Evolutionary conservation across 1,140 invertebrate genomes (phyloP).

Genomic region (Coenobita brevimanus): DNA sequence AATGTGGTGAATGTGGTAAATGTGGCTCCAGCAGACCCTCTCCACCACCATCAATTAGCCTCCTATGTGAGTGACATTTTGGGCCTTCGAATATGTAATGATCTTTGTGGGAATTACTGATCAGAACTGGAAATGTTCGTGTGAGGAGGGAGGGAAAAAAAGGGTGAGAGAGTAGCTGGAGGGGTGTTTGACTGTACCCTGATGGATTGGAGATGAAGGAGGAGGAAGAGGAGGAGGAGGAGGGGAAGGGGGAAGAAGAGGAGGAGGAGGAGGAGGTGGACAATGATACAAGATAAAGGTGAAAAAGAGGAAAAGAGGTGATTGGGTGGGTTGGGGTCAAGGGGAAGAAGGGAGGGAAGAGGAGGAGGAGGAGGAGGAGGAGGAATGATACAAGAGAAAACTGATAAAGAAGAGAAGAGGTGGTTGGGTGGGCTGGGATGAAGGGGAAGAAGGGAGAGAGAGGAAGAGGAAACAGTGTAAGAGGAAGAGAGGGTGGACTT

Average conservation of each 20-base stretch:
- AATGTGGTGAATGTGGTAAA: no score
- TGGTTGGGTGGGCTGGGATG: not conserved
- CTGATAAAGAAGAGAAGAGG: no score
- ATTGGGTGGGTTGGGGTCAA: not conserved
- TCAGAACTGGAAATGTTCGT: constrained; percentile 28
- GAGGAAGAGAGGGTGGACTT: no score
- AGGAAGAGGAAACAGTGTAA: not conserved
- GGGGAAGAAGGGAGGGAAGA: not conserved
- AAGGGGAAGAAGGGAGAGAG: not conserved
- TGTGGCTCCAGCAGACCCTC: constrained; percentile 36
- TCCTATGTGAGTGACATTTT: constrained; percentile 58
- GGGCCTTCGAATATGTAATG: constrained; percentile 43
- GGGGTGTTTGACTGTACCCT: constrained; percentile 10
- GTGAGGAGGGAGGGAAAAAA: not conserved
- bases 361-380: not conserved
- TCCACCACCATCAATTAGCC: constrained; percentile 52
- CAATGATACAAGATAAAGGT: not conserved
- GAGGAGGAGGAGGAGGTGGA: not conserved
- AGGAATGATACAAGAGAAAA: not conserved
- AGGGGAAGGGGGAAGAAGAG: not conserved
- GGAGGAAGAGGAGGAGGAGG: not conserved
- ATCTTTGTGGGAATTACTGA: constrained; percentile 52
- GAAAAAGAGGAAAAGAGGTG: no score
- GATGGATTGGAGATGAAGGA: constrained; percentile 21
- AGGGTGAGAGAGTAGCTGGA: not conserved